Percentiles rank a stretch among this genome's conserved stretches.
phyloP scores from a whole-genome alignment of 1,140 invertebrate genomes.

The Drosophila subobscura region DNA sequence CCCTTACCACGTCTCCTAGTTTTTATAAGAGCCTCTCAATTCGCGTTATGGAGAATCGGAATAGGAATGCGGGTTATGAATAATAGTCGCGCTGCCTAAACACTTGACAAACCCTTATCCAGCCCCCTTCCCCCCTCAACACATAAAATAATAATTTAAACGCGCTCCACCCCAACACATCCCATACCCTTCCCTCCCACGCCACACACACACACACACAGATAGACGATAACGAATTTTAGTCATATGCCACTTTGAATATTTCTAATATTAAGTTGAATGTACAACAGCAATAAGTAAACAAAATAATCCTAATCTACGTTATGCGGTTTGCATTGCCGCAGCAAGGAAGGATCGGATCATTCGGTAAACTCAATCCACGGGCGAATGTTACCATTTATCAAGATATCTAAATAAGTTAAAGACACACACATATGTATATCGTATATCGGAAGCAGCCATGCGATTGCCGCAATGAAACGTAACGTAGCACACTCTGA shows the following conservation, averaged over 20 bases:
- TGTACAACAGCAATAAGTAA: slow-evolving; percentile 58
- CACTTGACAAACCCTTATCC: slow-evolving; percentile 44
- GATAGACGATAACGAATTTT: slow-evolving; percentile 55
- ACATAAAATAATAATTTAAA: slow-evolving; percentile 43
- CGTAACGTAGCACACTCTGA: slow-evolving; percentile 7
- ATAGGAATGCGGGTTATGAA: slow-evolving; percentile 3
- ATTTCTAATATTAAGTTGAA: slow-evolving; percentile 59
- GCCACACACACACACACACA: slow-evolving; percentile 11
- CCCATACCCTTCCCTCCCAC: neutral
- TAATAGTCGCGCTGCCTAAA: slow-evolving; percentile 20
- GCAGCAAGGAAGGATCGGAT: neutral
- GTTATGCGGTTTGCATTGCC: slow-evolving; percentile 9
- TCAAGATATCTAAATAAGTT: slow-evolving; percentile 40
- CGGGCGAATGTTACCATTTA: slow-evolving; percentile 25
- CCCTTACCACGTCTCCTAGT: slow-evolving; percentile 76
- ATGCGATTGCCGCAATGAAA: neutral
- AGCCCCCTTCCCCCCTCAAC: too few relatives aligned
- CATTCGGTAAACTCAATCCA: slow-evolving; percentile 26
- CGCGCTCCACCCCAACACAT: slow-evolving; percentile 8
- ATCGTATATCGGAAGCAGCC: too few relatives aligned
- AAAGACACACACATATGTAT: slow-evolving; percentile 13
- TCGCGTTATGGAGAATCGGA: slow-evolving; percentile 31
- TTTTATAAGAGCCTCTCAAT: slow-evolving; percentile 64
- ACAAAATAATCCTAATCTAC: slow-evolving; percentile 34
- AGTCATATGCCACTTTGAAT: slow-evolving; percentile 57